Evolutionary conservation across 2,113 vertebrate species (phyloP), one percentile per base, ranked within the genome.

Genomic region (Alaudala cheleensis): DNA sequence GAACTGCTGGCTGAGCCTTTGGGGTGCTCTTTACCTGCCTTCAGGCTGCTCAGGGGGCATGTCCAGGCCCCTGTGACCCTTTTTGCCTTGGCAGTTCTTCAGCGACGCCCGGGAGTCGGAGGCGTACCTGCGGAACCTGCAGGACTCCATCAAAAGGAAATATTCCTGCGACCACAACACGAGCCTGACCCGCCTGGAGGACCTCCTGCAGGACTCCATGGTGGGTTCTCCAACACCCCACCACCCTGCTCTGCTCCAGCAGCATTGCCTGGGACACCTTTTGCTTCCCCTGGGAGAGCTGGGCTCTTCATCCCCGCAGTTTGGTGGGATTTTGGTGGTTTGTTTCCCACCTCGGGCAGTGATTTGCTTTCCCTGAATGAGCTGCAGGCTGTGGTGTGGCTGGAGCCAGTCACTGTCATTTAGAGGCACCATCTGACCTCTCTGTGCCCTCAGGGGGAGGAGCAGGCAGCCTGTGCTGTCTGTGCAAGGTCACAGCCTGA

Each of bases 131-230:
- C 98, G 98, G 18, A 99, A 98, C 97, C 99, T 99, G 31, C 99
- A 99, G 96, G 99, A 99, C 83, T 99, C 98, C 95, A 99, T 99
- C 95, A 99, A 98, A 88, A 98, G 99, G 91, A 99, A 99, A 88
- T 99, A 99, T 81, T 99, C 98, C 40, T 99, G 99, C 1, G 99
- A 99, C 96, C 98, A 97, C 81, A 99, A 86, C 96, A 99, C 99
- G 95, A 97, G 99, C 69, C 98, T 99, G 80, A 98, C 98, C 29
- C 98, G 98, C 83, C 98, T 99, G 92, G 99, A 99, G 90, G 99
- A 99, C 95, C 98, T 99, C 86, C 98, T 99, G 74, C 99, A 99
- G 97, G 99, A 99, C 98, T 99, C 99, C 40, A 99, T 99, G 99
- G 99, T 99, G 98, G 90, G 98, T 98, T 87, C 96, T 88, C 37